Evolutionary conservation across 1,140 invertebrate species (phyloP).

Genomic region (Drosophila sproati): DNA sequence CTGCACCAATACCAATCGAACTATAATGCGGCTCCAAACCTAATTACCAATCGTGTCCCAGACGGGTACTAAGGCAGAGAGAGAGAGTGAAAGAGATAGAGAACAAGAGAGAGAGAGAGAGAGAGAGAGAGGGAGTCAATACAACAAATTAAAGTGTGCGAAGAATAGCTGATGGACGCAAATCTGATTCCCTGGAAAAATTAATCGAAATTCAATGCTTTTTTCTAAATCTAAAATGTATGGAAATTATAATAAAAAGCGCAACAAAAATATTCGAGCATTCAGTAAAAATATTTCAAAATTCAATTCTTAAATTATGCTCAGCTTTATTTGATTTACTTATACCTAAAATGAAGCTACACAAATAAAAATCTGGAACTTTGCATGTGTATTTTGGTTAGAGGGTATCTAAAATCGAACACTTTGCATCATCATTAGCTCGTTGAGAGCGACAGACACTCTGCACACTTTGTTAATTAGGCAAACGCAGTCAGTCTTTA

Average conservation of each 20-base stretch:
- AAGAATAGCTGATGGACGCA: not conserved
- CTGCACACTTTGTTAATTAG: conserved; percentile 45
- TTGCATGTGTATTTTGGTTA: not conserved
- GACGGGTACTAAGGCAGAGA: not conserved
- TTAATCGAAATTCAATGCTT: too few relatives aligned
- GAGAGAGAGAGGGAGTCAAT: conserved; percentile 6
- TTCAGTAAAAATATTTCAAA: too few relatives aligned
- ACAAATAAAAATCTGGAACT: too few relatives aligned
- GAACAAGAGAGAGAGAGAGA: not conserved
- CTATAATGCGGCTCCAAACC: conserved; percentile 57
- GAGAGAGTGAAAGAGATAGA: not conserved
- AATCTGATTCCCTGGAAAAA: not conserved
- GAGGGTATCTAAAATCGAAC: conserved; percentile 27
- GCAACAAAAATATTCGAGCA: too few relatives aligned
- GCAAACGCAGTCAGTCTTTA: conserved; percentile 42
- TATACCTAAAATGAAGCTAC: too few relatives aligned
- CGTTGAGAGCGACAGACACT: conserved; percentile 19
- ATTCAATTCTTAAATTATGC: too few relatives aligned
- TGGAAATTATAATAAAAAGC: too few relatives aligned
- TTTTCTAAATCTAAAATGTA: too few relatives aligned
- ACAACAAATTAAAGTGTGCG: conserved; percentile 7
- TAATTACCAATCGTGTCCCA: conserved; percentile 67
- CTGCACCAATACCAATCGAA: conserved; percentile 57
- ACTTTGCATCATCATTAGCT: conserved; percentile 48
- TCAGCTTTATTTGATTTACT: too few relatives aligned